These are phyloP conservation scores for Mycetomoellerius zeteki DNA, from an alignment of 1,140 invertebrate species.

Conservation along the genomic window DNA sequence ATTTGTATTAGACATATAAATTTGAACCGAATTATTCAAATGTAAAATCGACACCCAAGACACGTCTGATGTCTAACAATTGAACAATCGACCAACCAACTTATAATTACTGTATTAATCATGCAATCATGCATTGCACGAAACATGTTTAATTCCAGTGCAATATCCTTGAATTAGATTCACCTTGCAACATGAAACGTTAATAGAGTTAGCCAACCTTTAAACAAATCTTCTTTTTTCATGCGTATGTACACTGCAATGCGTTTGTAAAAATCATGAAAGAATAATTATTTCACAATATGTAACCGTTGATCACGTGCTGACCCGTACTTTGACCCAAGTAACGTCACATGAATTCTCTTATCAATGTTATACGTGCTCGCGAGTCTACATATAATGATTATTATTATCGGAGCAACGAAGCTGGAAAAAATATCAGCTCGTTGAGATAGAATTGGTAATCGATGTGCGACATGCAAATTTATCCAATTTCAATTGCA, in stretches of 20 bases:
- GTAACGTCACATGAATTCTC: not conserved
- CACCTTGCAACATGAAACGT: conserved; percentile 16
- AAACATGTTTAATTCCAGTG: conserved; percentile 9
- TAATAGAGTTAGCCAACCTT: not conserved
- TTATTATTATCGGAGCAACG: conserved; percentile 44
- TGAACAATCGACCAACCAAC: not conserved
- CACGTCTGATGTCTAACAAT: not conserved
- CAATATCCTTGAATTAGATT: conserved; percentile 9
- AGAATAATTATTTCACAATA: conserved; percentile 38
- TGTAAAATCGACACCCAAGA: not conserved
- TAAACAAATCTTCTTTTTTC: conserved; percentile 27
- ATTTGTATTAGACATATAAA: not conserved
- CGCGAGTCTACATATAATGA: conserved; percentile 26
- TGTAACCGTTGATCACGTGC: conserved; percentile 25
- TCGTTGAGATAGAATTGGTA: not conserved
- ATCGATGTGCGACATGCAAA: not conserved
- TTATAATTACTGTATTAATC: conserved; percentile 14
- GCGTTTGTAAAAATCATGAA: conserved; percentile 14
- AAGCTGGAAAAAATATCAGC: conserved; percentile 42
- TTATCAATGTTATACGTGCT: conserved; percentile 36
- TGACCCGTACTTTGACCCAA: conserved; percentile 60
- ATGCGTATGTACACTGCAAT: not conserved
- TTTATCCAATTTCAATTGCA: not conserved
- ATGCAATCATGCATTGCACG: conserved; percentile 1
- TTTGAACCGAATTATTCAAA: not conserved